These are phyloP conservation scores for Triplophysa siluroides DNA, from an alignment of 2,113 vertebrate species.

Conservation along the genomic window DNA sequence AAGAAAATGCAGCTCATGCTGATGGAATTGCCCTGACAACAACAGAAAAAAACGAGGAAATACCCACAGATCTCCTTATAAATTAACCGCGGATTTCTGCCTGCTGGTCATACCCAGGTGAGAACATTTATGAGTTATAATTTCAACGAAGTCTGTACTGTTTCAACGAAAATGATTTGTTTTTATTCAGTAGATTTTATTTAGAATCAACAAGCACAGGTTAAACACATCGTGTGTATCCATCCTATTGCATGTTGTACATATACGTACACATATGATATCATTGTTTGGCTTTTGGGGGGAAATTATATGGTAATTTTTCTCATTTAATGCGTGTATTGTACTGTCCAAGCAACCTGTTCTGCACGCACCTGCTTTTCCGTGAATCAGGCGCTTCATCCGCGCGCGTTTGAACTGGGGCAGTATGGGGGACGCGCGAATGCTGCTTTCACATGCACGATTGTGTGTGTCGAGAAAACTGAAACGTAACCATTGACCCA, in stretches of 20 bases:
- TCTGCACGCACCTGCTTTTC: constrained; percentile 26
- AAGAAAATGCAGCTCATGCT: constrained; percentile 1
- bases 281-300: no score
- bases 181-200: no score
- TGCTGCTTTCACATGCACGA: constrained; percentile 36
- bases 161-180: no score
- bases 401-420: constrained; percentile 50
- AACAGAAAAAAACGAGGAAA: constrained; percentile 19
- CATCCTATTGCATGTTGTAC: no score
- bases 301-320: background rate
- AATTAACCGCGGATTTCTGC: constrained; percentile 55
- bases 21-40: constrained; percentile 34
- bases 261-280: no score
- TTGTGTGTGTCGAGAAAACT: background rate
- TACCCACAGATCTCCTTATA: constrained; percentile 13
- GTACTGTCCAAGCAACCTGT: constrained; percentile 34
- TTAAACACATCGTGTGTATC: no score
- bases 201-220: no score
- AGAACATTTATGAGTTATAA: constrained; percentile 16
- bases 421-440: constrained; percentile 37
- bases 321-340: background rate
- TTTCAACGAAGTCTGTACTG: background rate
- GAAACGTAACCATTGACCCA: constrained; percentile 35
- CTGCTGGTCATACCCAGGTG: constrained; percentile 49
- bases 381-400: constrained; percentile 30